Conservation (phyloP, 2,113 vertebrate species). For the Mus musculus region DNA sequence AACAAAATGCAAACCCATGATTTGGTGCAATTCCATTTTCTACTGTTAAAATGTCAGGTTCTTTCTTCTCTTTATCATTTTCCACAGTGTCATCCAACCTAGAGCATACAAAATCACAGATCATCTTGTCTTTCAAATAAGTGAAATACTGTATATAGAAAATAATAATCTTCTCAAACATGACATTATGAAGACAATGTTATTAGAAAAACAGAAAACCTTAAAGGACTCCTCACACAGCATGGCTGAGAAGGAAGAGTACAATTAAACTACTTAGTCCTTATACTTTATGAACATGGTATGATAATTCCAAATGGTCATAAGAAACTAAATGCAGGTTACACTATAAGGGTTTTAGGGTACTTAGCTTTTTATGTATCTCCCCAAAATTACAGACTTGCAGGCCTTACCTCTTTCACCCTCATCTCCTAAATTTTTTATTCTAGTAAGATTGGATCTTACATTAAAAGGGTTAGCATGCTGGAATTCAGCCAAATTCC, state of each 20-base stretch:
- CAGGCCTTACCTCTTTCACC: neutral
- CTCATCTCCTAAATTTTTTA: neutral
- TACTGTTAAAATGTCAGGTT: constrained; percentile 88
- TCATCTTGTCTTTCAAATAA: constrained; percentile 30
- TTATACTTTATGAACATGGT: neutral
- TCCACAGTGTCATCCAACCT: constrained; percentile 84
- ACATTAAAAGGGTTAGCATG: neutral
- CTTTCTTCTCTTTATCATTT: constrained; percentile 87
- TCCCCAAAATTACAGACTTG: neutral
- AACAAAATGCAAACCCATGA: constrained; percentile 90
- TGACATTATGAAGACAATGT: neutral
- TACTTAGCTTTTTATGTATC: neutral
- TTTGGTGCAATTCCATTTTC: constrained; percentile 92
- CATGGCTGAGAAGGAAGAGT: neutral
- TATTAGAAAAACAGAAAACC: neutral
- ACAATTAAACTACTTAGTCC: neutral
- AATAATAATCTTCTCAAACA: constrained; percentile 42
- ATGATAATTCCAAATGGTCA: neutral
- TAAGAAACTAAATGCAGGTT: neutral
- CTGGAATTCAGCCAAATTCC: neutral
- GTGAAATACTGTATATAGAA: neutral
- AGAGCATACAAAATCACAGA: constrained; percentile 70
- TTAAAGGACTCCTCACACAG: neutral
- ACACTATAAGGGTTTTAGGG: too few species aligned
- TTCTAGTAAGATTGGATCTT: neutral